phyloP scores from a whole-genome alignment of 2,113 vertebrate species.

The Meles meles region DNA sequence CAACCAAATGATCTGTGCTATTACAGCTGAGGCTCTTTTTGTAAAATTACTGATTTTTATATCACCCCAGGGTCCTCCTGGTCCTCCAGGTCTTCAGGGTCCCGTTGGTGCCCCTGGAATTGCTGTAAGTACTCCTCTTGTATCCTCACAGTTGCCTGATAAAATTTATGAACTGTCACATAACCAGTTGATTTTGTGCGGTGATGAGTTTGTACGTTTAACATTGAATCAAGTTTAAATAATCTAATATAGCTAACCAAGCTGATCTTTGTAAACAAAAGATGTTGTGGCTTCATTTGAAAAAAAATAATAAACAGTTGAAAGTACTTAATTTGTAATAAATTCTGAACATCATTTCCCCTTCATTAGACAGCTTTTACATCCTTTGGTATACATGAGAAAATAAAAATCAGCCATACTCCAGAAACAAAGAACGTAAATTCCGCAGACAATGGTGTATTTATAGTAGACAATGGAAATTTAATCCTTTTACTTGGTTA shows the following conservation, averaged over 20 bases:
- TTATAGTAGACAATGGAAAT: not conserved
- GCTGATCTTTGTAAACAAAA: not conserved
- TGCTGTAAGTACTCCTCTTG: constrained; percentile 87
- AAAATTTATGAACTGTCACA: not conserved
- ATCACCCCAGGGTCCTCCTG: constrained; percentile 91
- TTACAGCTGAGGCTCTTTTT: not conserved
- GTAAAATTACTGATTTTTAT: constrained; percentile 47
- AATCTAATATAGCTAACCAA: not conserved
- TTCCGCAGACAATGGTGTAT: not conserved
- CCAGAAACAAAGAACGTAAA: not conserved
- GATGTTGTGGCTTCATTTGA: not conserved
- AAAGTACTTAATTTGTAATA: not conserved
- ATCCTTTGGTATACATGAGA: not conserved
- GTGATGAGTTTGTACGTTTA: not conserved
- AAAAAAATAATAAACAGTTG: not conserved
- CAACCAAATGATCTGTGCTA: not conserved
- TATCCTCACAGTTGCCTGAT: not conserved
- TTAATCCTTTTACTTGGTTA: not conserved
- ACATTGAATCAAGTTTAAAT: not conserved
- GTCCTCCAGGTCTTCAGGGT: constrained; percentile 95
- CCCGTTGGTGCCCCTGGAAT: constrained; percentile 95
- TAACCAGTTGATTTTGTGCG: not conserved
- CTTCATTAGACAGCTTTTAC: not conserved
- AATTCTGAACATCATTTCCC: not conserved
- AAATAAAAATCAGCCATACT: not conserved